Evolutionary conservation across 2,888 invertebrate genomes (phyloP).

Genomic region (Globia sparganii): DNA sequence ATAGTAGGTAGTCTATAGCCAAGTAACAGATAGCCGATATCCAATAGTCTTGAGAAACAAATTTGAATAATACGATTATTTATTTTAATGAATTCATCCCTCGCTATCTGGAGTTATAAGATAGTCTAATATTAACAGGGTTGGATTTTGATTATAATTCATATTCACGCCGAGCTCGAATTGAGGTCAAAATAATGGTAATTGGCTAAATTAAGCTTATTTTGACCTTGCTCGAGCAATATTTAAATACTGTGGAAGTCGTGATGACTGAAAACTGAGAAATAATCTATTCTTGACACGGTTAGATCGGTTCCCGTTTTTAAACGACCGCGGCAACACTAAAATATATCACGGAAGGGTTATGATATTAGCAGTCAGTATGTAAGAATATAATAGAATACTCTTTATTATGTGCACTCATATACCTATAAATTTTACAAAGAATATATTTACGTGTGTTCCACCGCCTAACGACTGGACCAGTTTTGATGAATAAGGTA

Average conservation of each 20-base stretch:
- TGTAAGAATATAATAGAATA: too few relatives aligned
- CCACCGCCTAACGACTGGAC: too few relatives aligned
- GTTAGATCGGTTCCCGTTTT: background rate
- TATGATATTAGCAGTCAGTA: too few relatives aligned
- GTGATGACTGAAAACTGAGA: background rate
- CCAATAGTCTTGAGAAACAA: slow-evolving; percentile 17
- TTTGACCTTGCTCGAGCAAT: background rate
- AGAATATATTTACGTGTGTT: too few relatives aligned
- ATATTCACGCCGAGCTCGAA: background rate
- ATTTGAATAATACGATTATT: slow-evolving; percentile 34
- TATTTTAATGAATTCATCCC: slow-evolving; percentile 18
- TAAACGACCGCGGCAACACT: too few relatives aligned
- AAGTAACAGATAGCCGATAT: slow-evolving; percentile 10
- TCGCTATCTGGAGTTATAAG: slow-evolving; percentile 9
- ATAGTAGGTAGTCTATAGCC: background rate
- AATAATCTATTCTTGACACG: background rate
- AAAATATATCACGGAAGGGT: background rate
- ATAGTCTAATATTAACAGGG: slow-evolving; percentile 3
- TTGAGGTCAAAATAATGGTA: background rate
- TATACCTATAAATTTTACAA: too few relatives aligned
- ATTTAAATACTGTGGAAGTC: background rate
- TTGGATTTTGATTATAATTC: slow-evolving; percentile 12
- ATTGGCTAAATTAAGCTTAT: background rate
- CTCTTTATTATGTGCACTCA: too few relatives aligned
- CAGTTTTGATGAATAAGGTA: too few relatives aligned